Base-by-base conservation (phyloP, 2,888 invertebrate species). In the Tenthredo scrophulariae region DNA sequence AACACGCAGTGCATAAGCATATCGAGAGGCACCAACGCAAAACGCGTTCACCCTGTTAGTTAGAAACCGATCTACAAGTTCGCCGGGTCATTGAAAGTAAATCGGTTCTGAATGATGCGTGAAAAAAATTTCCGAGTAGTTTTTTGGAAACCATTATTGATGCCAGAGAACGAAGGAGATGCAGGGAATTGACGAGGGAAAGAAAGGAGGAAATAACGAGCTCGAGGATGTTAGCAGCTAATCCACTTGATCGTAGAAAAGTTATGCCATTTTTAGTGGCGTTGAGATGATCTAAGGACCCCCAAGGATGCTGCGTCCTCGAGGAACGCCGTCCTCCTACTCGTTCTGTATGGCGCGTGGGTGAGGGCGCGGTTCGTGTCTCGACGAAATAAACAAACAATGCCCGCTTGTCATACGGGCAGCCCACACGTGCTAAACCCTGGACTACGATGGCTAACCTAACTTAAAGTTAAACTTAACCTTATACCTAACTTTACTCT, bases 1-100 rank as follows among this genome's bases (percentile, higher is more conserved):
- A 86, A 85, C 85, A 86, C 86, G 84, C 86, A 58, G 33, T 18
- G 58, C 22, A 67, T 83, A 70, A 83, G 83, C 67, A 83, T 83
- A 83, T 83, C 43, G 83, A 83, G 67, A 43, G 22, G 65, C 83
- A 83, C 83, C 83, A 83, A 70, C 83, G 83, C 83, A 70, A 67
- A 80, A 80, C 26, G 80, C 77, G 58, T 80, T 33, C 62, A 80
- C 26, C 22, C 62, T 40, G 15, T 40, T 10, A 18, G 10, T 80
- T 58, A 62, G 62, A 80, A 80, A 58, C 40, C 62, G 80, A 80
- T 80, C 40, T 40, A 58, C 40, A 58, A 54, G 9, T 54, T 58
- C 54, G n/a, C 70, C 33, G 18, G 70, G 70, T 70, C 18, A 37
- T 70, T 6, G 54, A 7, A 46, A 26, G 7, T 1, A 6, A 40